Evolutionary conservation across 2,888 invertebrate genomes (phyloP).

Genomic region (Stomorhina lunata): DNA sequence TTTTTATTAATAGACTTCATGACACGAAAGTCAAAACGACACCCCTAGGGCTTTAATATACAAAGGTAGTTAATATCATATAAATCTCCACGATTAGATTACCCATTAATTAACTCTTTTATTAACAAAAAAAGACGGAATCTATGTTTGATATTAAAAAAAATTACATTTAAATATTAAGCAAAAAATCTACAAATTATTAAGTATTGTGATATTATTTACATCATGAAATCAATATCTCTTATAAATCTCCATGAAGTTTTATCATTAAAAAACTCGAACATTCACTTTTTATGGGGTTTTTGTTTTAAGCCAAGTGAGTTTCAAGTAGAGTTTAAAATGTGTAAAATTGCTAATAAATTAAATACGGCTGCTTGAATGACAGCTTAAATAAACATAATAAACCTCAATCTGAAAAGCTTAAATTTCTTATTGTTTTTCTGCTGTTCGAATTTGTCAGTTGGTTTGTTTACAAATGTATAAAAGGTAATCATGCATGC

Average conservation of each 20-base stretch:
- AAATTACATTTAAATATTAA: constrained; percentile 13
- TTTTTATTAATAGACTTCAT: background rate
- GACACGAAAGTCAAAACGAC: background rate
- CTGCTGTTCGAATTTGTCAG: background rate
- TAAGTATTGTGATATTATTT: constrained; percentile 34
- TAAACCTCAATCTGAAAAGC: constrained; percentile 24
- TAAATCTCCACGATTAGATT: background rate
- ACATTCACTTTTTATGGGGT: constrained; percentile 42
- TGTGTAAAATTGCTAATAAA: constrained; percentile 54
- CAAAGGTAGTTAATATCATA: background rate
- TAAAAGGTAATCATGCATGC: constrained; percentile 41
- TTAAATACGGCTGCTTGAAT: constrained; percentile 48
- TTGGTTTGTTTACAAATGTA: constrained; percentile 26
- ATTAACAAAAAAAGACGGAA: background rate
- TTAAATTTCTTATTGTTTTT: constrained; percentile 40
- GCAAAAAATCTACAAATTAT: background rate
- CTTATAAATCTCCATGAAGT: constrained; percentile 1
- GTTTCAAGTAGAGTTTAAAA: constrained; percentile 30
- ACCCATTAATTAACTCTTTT: background rate
- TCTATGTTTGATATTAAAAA: constrained; percentile 1
- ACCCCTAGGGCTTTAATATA: background rate
- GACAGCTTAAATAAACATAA: constrained; percentile 50
- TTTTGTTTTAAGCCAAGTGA: background rate
- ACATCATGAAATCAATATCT: constrained; percentile 48
- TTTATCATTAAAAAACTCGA: constrained; percentile 7